Conservation (phyloP, 2,113 vertebrate genomes). For the Eleginops maclovinus region DNA sequence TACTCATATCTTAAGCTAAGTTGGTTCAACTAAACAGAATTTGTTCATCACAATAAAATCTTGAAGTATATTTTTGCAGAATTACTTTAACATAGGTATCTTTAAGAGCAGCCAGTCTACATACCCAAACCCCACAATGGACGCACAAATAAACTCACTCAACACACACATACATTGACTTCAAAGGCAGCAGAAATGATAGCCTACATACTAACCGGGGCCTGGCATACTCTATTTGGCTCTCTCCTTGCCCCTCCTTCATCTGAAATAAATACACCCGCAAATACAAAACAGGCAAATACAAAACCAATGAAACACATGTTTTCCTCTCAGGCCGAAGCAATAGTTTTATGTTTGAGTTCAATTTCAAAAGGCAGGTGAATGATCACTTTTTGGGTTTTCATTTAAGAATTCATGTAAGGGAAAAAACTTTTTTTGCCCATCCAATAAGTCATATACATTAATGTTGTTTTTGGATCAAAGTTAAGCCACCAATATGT, state of each 20-base stretch:
- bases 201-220: constrained; percentile 81
- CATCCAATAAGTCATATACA: neutral
- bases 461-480: constrained; percentile 30
- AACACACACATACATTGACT: constrained; percentile 70
- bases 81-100: constrained; percentile 36
- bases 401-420: neutral
- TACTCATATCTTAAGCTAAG: neutral
- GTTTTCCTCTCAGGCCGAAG: constrained; percentile 54
- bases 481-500: constrained; percentile 52
- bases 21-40: constrained; percentile 6
- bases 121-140: constrained; percentile 45
- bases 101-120: constrained; percentile 33
- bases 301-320: constrained; percentile 75
- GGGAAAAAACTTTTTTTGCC: neutral
- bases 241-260: constrained; percentile 68
- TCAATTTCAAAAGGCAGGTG: constrained; percentile 39
- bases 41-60: neutral
- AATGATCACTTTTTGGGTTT: neutral
- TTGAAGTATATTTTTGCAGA: neutral
- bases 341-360: constrained; percentile 58
- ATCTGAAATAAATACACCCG: constrained; percentile 79
- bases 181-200: constrained; percentile 82
- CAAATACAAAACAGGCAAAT: constrained; percentile 84
- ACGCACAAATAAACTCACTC: constrained; percentile 47
- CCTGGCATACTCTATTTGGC: constrained; percentile 74